Conservation (phyloP, 2,113 vertebrate species). For the Regulus satrapa region DNA sequence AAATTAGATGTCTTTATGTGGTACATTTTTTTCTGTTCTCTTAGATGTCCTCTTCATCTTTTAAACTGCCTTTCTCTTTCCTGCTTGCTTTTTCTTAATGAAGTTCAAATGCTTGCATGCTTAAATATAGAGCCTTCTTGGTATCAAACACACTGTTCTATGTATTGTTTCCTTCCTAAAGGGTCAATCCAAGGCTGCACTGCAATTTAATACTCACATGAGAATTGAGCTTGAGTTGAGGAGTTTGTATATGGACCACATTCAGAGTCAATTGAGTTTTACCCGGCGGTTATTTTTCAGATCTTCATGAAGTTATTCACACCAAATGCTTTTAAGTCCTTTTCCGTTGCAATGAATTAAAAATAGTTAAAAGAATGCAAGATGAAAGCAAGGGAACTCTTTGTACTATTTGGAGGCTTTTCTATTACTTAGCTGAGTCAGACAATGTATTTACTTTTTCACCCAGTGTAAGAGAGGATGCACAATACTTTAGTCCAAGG, state of each 20-base stretch:
- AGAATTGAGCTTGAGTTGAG: slow-evolving; percentile 34
- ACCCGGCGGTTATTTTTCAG: neutral
- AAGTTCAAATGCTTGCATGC: slow-evolving; percentile 17
- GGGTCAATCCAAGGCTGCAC: slow-evolving; percentile 64
- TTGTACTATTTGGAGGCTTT: neutral
- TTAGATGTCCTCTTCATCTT: neutral
- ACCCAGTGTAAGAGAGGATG: neutral
- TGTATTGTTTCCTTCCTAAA: slow-evolving; percentile 56
- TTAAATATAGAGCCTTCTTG: slow-evolving; percentile 32
- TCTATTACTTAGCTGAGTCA: neutral
- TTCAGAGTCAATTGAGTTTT: slow-evolving; percentile 26
- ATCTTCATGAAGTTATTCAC: slow-evolving; percentile 6
- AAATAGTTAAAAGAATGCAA: neutral
- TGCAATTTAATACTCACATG: slow-evolving; percentile 66
- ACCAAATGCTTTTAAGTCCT: slow-evolving; percentile 16
- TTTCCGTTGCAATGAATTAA: neutral
- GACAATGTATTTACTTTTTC: neutral
- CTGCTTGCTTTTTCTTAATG: neutral
- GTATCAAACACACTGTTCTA: slow-evolving; percentile 62
- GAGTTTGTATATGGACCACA: slow-evolving; percentile 26
- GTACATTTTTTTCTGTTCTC: neutral
- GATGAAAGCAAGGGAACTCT: neutral
- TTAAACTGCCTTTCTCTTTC: neutral
- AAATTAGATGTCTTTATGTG: neutral
- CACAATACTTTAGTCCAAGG: neutral